Conservation (phyloP, 2,888 invertebrate species). For the Polydrusus pterygomalis region DNA sequence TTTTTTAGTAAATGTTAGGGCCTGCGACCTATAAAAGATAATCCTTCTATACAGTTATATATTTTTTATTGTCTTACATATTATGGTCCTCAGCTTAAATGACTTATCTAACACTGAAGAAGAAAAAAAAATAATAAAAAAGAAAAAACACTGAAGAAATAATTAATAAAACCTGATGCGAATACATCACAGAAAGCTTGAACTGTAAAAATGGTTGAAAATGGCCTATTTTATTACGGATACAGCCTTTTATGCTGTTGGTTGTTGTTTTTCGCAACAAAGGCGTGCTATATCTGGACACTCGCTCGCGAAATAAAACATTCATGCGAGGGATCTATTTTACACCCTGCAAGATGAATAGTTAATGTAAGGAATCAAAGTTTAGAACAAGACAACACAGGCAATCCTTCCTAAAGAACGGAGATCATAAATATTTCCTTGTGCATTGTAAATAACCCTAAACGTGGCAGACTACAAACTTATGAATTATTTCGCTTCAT, state of each 20-base stretch:
- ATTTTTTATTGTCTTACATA: no score
- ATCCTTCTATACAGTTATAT: no score
- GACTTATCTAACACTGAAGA: no score
- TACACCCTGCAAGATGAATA: conserved; percentile 62
- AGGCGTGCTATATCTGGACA: conserved; percentile 10
- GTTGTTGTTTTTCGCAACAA: not conserved
- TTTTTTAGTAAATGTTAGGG: no score
- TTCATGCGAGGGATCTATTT: conserved; percentile 54
- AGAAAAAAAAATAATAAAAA: no score
- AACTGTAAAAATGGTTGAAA: not conserved
- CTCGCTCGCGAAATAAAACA: conserved; percentile 29
- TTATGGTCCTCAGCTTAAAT: no score
- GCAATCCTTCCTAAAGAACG: conserved; percentile 69
- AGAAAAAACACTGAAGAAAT: no score
- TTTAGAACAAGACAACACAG: conserved; percentile 70
- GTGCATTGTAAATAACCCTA: conserved; percentile 75
- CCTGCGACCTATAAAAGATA: no score
- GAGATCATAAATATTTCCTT: conserved; percentile 76
- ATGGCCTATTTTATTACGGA: not conserved
- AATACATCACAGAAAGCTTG: no score
- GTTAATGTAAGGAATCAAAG: conserved; percentile 69
- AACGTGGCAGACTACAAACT: conserved; percentile 73
- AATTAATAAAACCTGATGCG: no score
- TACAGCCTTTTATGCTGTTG: not conserved
- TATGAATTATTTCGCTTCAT: conserved; percentile 73